phyloP scores from a whole-genome alignment of 2,113 vertebrate genomes.

The Vidua chalybeata region DNA sequence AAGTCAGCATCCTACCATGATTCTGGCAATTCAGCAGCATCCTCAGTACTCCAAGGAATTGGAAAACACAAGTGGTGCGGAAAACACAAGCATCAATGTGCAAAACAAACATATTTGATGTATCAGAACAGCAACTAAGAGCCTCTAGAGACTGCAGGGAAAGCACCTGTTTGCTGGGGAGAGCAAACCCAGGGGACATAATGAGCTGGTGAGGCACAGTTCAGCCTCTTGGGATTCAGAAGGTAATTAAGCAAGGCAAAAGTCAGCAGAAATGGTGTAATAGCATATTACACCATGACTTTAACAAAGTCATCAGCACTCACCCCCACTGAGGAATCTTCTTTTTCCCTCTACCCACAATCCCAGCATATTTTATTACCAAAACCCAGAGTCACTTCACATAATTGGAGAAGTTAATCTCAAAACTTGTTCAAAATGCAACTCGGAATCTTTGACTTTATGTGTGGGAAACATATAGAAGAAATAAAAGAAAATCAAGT shows the following conservation, averaged over 20 bases:
- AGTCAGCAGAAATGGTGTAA: slow-evolving; percentile 36
- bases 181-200: neutral
- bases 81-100: slow-evolving; percentile 42
- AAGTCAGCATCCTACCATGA: slow-evolving; percentile 6
- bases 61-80: slow-evolving; percentile 24
- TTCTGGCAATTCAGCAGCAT: slow-evolving; percentile 60
- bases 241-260: slow-evolving; percentile 44
- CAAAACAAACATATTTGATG: slow-evolving; percentile 37
- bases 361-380: neutral
- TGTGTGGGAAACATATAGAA: neutral
- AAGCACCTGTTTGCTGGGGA: slow-evolving; percentile 12
- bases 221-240: neutral
- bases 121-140: slow-evolving; percentile 31
- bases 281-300: neutral
- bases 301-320: neutral
- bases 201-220: neutral
- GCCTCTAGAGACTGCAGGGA: neutral
- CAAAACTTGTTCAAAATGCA: slow-evolving; percentile 7
- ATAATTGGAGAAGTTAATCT: slow-evolving; percentile 29
- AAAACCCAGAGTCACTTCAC: neutral
- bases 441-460: neutral
- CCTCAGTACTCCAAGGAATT: slow-evolving; percentile 34
- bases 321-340: neutral
- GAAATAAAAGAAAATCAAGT: slow-evolving; percentile 14
- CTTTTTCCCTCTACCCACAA: neutral